Evolutionary conservation across 2,113 vertebrate genomes (phyloP).

Genomic region (Nothocercus julius): DNA sequence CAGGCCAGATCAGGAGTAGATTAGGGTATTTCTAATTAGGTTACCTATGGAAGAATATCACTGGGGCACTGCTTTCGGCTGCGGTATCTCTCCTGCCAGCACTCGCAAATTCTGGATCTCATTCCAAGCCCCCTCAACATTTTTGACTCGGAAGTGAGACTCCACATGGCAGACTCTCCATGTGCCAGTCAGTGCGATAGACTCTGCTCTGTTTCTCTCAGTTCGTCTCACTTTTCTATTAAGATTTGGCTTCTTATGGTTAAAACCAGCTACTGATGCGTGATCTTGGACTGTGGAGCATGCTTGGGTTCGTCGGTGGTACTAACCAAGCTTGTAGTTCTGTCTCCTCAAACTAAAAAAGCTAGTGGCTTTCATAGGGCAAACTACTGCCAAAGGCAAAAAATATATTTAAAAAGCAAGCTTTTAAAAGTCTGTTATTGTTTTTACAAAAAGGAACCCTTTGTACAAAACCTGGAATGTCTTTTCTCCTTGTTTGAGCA

Average conservation of each 20-base stretch:
- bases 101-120: neutral
- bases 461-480: neutral
- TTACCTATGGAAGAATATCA: neutral
- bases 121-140: neutral
- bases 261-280: neutral
- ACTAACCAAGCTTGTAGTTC: neutral
- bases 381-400: neutral
- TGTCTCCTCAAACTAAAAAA: neutral
- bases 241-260: neutral
- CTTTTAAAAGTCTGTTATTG: neutral
- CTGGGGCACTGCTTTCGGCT: neutral
- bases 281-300: neutral
- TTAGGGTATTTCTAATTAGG: neutral
- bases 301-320: neutral
- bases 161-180: neutral
- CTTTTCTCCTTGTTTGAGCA: neutral
- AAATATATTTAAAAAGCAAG: neutral
- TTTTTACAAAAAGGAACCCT: neutral
- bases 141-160: neutral
- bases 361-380: neutral
- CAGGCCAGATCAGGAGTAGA: neutral
- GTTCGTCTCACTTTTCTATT: neutral
- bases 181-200: neutral
- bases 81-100: neutral
- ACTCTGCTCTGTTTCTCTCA: neutral